Evolutionary conservation across 2,113 vertebrate genomes (phyloP).

Genomic region (Microcebus murinus): DNA sequence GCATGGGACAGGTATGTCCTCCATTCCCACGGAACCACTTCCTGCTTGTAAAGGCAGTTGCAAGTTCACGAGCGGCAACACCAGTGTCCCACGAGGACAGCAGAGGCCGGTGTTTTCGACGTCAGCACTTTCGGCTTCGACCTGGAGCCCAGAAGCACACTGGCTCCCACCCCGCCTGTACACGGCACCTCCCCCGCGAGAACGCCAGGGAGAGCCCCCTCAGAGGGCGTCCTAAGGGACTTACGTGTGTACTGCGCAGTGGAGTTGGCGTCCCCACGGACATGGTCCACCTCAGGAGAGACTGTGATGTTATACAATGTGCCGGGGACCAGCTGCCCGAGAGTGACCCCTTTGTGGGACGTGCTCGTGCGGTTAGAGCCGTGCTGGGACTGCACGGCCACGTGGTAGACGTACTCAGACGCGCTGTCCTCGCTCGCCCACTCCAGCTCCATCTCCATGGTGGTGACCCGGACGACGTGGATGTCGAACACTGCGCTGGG

Average conservation of each 20-base stretch:
- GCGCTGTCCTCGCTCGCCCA: constrained; percentile 64
- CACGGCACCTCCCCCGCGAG: not conserved
- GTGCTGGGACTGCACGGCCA: not conserved
- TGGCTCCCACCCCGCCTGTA: not conserved
- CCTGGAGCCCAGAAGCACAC: not conserved
- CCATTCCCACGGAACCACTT: not conserved
- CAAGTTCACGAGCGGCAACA: not conserved
- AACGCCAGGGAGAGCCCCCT: not conserved
- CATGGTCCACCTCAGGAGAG: not conserved
- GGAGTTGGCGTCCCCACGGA: accelerated
- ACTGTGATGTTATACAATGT: constrained; percentile 70
- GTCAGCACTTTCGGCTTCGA: not conserved
- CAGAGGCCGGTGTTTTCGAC: not conserved
- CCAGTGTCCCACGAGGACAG: not conserved
- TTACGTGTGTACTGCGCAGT: constrained; percentile 63
- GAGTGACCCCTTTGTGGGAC: accelerated
- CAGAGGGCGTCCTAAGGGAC: not conserved
- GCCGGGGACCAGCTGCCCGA: constrained; percentile 1
- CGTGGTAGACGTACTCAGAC: constrained; percentile 38
- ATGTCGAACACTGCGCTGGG: constrained; percentile 46
- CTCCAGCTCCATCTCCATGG: constrained; percentile 26
- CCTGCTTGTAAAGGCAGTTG: not conserved
- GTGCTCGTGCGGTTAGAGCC: accelerated
- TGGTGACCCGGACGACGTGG: not conserved
- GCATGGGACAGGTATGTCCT: not conserved